Base-by-base conservation (phyloP, 2,113 vertebrate species). In the Phalacrocorax aristotelis region DNA sequence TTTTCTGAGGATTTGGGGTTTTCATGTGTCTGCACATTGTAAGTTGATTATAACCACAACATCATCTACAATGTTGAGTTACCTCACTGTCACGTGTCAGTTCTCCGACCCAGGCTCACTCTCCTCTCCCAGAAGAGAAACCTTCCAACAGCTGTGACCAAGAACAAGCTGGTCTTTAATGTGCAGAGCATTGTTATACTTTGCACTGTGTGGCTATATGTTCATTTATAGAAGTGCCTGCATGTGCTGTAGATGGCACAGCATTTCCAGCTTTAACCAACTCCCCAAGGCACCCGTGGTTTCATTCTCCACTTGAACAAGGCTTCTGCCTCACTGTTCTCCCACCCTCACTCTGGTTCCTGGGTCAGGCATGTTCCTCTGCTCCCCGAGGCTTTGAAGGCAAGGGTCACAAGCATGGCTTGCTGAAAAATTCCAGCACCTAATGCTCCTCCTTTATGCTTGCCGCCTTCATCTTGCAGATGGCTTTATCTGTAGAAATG, bases 301-400 rank as follows among this genome's bases (percentile, higher is more conserved):
- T 71, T 58, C 20, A 58, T 78, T 75, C 54, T 19, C 1, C 29
- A 62, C 15, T 1, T 0, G 52, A 38, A 17, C 23, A n/a, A 82
- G 46, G 5, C 57, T 82, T 91, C 57, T 82, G 25, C 19, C 46
- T 76, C 52, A 13, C 34, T 79, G 15, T 42, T 76, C 61, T 25
- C n/a, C n/a, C 10, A 21, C 19, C 27, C 7, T 80, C 26, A 20
- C 6, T 3, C 26, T 1, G 0, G 7, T 4, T 74, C 48, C 32
- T 4, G 3, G 9, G 27, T 11, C 1, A 3, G 42, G 42, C 30
- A 26, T 0, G 0, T 64, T 91, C 52, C n/a, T 91, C 69, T 2
- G 0, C 29, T 87, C 21, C n/a, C 23, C 0, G 0, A 42, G 52
- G 60, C 30, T 94, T 83, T 62, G 55, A 87, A 78, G 26, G 26